Evolutionary conservation across 2,888 invertebrate species (phyloP).

Genomic region (Leptarthrus brevirostris): DNA sequence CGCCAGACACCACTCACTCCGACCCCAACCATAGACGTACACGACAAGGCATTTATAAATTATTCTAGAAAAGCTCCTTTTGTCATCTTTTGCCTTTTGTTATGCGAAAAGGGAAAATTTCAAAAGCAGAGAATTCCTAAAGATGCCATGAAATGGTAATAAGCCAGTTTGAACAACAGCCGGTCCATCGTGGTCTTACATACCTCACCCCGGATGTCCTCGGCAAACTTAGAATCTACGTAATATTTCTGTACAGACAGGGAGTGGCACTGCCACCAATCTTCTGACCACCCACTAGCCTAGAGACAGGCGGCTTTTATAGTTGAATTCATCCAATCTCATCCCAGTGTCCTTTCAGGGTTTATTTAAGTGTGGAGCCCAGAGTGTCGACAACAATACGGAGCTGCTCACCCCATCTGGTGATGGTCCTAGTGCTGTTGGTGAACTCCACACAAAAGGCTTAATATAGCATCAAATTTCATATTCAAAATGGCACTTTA

Average conservation of each 20-base stretch:
- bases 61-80: constrained; percentile 51
- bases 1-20: constrained; percentile 18
- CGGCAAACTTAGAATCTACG: constrained; percentile 6
- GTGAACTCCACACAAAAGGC: constrained; percentile 55
- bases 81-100: constrained; percentile 51
- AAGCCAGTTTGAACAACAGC: constrained; percentile 52
- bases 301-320: constrained; percentile 24
- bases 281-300: constrained; percentile 8
- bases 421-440: constrained; percentile 14
- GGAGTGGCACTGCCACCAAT: neutral
- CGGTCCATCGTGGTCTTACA: constrained; percentile 33
- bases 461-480: constrained; percentile 66
- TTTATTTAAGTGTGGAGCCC: constrained; percentile 45
- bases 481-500: constrained; percentile 67
- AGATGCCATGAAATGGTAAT: constrained; percentile 53
- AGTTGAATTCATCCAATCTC: constrained; percentile 41
- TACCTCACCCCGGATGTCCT: neutral
- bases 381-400: constrained; percentile 47
- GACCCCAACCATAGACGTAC: neutral
- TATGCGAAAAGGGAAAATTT: constrained; percentile 52
- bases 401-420: neutral
- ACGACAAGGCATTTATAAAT: constrained; percentile 50
- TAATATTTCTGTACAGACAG: constrained; percentile 9
- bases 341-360: constrained; percentile 29
- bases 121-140: constrained; percentile 50